A percentile compares a stretch with the other conserved stretches of the same genome.
Evolutionary conservation across 2,797 vertebrate genomes (phyloP).

Genomic region (Sebastes vulpes): DNA sequence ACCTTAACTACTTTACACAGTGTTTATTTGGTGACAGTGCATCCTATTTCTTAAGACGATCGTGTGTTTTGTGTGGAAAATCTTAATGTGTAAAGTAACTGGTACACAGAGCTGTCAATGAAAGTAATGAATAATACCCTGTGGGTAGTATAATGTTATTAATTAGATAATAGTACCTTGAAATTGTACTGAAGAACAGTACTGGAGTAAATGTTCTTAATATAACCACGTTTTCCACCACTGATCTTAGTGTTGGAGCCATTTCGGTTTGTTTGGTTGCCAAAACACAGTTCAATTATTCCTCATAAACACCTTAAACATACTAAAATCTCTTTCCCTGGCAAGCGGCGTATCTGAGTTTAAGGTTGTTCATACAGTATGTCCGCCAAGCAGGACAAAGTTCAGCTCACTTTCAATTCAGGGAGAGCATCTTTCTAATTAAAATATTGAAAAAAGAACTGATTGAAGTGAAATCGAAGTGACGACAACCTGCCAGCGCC

Average conservation of each 20-base stretch:
- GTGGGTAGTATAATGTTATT: background rate
- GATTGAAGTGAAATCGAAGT: background rate
- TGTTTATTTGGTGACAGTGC: background rate
- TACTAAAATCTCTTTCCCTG: background rate
- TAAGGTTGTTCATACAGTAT: background rate
- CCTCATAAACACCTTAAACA: background rate
- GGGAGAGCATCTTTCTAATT: background rate
- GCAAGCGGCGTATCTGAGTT: background rate
- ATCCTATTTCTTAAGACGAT: background rate
- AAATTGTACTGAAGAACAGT: background rate
- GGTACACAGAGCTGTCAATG: background rate
- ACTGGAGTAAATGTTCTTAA: background rate
- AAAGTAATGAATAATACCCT: background rate
- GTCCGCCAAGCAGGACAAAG: background rate
- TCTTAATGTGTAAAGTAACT: background rate
- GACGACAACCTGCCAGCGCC: background rate
- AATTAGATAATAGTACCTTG: background rate
- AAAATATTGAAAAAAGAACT: background rate
- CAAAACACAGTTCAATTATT: background rate
- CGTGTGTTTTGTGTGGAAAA: background rate
- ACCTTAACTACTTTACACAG: too few relatives aligned
- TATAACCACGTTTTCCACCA: background rate
- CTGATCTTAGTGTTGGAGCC: background rate
- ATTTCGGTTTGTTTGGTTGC: background rate
- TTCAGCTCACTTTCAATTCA: background rate